phyloP scores from a whole-genome alignment of 2,113 vertebrate species.

The Nannobrachium achirus region DNA sequence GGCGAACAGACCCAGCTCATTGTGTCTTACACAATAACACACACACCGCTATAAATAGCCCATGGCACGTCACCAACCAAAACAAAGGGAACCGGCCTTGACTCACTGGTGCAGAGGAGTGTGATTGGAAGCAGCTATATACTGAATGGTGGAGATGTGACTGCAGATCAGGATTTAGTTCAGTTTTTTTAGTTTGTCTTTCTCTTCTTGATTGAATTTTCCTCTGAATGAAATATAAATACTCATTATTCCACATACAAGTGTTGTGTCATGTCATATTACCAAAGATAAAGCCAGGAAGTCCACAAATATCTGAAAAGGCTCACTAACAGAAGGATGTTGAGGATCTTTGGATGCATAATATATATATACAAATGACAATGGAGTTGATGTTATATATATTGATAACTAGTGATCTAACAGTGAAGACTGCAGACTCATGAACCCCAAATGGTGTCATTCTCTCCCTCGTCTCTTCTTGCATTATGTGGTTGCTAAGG shows the following conservation, averaged over 20 bases:
- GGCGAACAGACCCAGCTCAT: conserved; percentile 21
- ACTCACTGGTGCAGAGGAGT: conserved; percentile 57
- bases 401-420: background rate
- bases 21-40: conserved; percentile 62
- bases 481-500: conserved; percentile 49
- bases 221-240: background rate
- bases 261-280: no score
- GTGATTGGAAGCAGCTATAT: conserved; percentile 37
- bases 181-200: no score
- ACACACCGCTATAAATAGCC: conserved; percentile 67
- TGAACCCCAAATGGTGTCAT: conserved; percentile 58
- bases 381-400: no score
- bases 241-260: no score
- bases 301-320: no score
- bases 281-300: no score
- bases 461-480: conserved; percentile 9
- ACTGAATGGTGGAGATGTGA: conserved; percentile 24
- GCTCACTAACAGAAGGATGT: no score
- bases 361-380: no score
- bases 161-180: conserved; percentile 21
- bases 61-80: conserved; percentile 44
- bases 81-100: conserved; percentile 56
- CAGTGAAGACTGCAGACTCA: conserved; percentile 28
- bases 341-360: no score
- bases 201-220: background rate